These are phyloP conservation scores for Trachops cirrhosus DNA, from an alignment of 2,797 vertebrate genomes.

Conservation along the genomic window DNA sequence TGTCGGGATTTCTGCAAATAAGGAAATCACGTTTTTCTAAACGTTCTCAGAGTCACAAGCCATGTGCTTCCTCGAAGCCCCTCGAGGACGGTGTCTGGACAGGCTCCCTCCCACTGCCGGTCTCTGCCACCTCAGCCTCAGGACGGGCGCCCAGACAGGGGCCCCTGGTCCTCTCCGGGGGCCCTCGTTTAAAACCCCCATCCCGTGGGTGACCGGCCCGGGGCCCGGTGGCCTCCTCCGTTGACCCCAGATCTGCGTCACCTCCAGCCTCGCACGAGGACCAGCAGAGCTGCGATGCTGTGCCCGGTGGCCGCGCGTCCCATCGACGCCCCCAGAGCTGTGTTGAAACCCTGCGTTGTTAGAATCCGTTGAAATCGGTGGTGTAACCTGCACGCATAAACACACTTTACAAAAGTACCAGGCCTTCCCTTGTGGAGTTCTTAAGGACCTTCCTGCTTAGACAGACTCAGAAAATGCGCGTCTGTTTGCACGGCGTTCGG, in stretches of 20 bases:
- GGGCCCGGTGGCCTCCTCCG: too few relatives aligned
- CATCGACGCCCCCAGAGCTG: not conserved
- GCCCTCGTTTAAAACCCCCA: not conserved
- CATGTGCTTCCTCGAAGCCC: not conserved
- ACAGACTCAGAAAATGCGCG: not conserved
- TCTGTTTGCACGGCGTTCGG: not conserved
- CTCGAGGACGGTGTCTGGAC: not conserved
- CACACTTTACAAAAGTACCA: not conserved
- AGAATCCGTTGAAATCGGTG: not conserved
- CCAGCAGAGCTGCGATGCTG: not conserved
- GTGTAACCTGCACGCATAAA: not conserved
- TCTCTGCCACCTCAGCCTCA: not conserved
- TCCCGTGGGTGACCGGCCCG: too few relatives aligned
- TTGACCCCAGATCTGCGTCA: not conserved
- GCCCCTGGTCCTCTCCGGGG: too few relatives aligned
- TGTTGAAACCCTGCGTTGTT: not conserved
- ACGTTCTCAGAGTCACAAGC: not conserved
- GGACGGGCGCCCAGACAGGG: not conserved
- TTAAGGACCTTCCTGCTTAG: not conserved
- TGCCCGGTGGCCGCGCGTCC: too few relatives aligned
- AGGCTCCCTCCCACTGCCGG: not conserved
- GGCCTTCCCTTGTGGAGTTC: not conserved
- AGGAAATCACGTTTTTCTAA: not conserved
- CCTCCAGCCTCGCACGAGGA: not conserved
- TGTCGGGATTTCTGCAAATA: not conserved